Evolutionary conservation across 30 jellyfish, hydroid and myxozoan genomes (phyloP).

Genomic region (Turritopsis rubra): DNA sequence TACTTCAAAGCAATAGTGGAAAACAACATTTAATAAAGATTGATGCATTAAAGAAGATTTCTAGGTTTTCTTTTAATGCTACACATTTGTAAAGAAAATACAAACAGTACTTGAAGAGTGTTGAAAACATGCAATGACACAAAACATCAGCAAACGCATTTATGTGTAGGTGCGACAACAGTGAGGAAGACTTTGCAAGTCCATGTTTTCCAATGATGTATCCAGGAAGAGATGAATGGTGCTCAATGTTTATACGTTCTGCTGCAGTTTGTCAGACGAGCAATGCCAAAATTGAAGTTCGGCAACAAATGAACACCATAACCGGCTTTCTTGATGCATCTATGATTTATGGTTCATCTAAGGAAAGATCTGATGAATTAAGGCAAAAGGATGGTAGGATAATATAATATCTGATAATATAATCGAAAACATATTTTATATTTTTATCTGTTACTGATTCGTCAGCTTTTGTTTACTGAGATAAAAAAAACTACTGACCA

Average conservation of each 20-base stretch:
- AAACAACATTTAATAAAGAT: no score
- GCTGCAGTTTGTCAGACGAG: conserved; percentile 83
- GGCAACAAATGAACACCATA: conserved; percentile 67
- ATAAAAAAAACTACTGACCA: no score
- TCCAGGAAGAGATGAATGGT: conserved; percentile 49
- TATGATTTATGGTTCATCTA: conserved; percentile 64
- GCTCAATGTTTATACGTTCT: conserved; percentile 73
- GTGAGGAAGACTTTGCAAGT: conserved; percentile 44
- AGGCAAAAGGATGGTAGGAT: background rate
- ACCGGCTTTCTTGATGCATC: conserved; percentile 69
- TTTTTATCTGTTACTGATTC: background rate
- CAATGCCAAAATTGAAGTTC: conserved; percentile 29
- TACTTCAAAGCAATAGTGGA: no score
- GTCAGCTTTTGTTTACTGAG: no score
- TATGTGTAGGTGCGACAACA: conserved; percentile 54
- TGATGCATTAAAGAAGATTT: no score
- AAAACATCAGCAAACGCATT: no score
- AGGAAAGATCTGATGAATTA: background rate
- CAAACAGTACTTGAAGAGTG: no score
- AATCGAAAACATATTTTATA: background rate
- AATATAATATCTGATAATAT: background rate
- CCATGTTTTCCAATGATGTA: conserved; percentile 75
- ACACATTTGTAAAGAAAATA: no score
- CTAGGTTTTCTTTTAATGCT: no score
- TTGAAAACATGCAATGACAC: no score